Base-by-base conservation (phyloP, 2,797 vertebrate genomes). In the Brachymystax lenok region DNA sequence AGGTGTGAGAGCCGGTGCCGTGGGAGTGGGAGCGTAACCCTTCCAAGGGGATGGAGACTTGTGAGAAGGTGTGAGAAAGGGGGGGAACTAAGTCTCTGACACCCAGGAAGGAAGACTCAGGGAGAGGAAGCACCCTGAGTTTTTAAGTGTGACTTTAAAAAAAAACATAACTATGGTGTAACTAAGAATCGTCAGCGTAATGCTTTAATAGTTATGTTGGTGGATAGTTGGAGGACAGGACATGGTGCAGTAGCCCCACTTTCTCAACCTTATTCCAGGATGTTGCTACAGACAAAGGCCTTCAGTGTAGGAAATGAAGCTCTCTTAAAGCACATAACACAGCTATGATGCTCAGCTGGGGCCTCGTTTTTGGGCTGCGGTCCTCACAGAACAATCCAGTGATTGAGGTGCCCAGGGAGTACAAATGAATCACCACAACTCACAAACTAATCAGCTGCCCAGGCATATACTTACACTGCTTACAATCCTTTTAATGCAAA, bases 1-100 rank as follows among this genome's bases (percentile, higher is more conserved):
- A 87, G 83, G 84, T 88, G 77, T 81, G 84, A 5, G 35, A 56
- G 46, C 79, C 17, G 66, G 27, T 72, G 54, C 72, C 3, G 71
- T 68, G 83, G 74, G 46, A 79, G 79, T 76, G 69, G 70, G 28
- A 30, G 66, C 66, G 19, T 16, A 73, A 59, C 21, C 64, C 71
- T 79, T 79, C 69, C 71, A 56, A 69, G n/a, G 74, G 80, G 51
- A 56, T 17, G 52, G 52, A 54, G 52, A 54, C 52, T n/a, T n/a
- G 33, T 51, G 35, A 74, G 68, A 73, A 73, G 72, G n/a, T 79
- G 64, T 71, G 70, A 72, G 73, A 40, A 28, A 73, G n/a, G 64
- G 46, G 63, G 30, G 19, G 19, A 79, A 73, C 75, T 74, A 69
- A 73, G 71, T 75, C 69, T 75, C 56, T 19, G 30, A 78, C 77